A percentile compares a stretch with the other conserved stretches of the same genome.
Conservation (phyloP, 92 coral and sea anemone species). For the Pocillopora grandis region DNA sequence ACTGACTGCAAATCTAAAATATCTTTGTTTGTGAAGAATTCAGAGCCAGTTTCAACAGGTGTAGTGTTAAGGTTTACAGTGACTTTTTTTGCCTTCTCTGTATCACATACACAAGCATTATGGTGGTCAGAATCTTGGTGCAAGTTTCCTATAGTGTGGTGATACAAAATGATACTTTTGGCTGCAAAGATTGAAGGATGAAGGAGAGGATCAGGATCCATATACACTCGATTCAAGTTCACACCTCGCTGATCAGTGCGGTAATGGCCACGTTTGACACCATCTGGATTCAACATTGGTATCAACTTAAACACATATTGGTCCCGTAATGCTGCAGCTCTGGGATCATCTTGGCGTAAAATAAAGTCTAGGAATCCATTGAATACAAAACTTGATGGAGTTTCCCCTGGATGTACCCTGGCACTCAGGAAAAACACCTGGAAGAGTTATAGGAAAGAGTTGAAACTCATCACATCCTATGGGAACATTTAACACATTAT, state of each 20-base stretch:
- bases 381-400: slow-evolving; percentile 97
- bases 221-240: slow-evolving; percentile 92
- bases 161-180: slow-evolving; percentile 73
- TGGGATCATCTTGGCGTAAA: slow-evolving; percentile 81
- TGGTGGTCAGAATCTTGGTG: slow-evolving; percentile 3
- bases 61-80: neutral
- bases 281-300: slow-evolving; percentile 97
- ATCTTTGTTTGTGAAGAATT: slow-evolving; percentile 8
- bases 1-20: neutral
- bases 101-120: slow-evolving; percentile 32
- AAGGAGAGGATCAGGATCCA: slow-evolving; percentile 78
- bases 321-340: slow-evolving; percentile 79
- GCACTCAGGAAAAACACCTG: slow-evolving; percentile 95
- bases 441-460: neutral
- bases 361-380: slow-evolving; percentile 94
- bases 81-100: neutral
- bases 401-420: slow-evolving; percentile 99
- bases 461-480: neutral
- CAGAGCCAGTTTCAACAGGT: neutral
- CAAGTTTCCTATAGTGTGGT: slow-evolving; percentile 41
- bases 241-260: slow-evolving; percentile 91
- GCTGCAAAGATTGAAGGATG: slow-evolving; percentile 96
- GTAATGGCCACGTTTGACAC: slow-evolving; percentile 96
- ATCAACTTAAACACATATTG: slow-evolving; percentile 89
- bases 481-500: too few species aligned